Conservation (phyloP, 37 sponge, comb jelly and placozoan species). For the Theonella swinhoei region DNA sequence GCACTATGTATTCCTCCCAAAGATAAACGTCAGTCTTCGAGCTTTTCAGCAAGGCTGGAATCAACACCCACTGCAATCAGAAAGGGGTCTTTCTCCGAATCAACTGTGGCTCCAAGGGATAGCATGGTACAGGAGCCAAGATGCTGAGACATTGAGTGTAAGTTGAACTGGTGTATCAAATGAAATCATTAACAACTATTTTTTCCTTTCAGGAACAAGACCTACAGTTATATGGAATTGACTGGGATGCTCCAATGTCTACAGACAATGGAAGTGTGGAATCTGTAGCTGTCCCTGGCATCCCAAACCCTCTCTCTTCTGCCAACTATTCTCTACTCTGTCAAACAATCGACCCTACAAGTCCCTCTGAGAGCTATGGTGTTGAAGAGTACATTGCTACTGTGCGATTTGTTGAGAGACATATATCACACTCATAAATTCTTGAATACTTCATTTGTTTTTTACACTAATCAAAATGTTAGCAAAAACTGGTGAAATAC, state of each 20-base stretch:
- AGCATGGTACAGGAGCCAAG: neutral
- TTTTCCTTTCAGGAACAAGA: neutral
- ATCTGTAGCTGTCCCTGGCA: neutral
- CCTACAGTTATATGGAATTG: neutral
- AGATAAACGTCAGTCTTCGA: neutral
- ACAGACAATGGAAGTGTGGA: neutral
- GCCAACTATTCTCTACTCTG: neutral
- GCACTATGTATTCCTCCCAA: conserved; percentile 50
- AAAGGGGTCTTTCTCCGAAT: neutral
- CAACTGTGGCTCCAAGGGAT: neutral
- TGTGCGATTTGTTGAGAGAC: neutral
- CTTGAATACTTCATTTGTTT: neutral
- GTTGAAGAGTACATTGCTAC: neutral
- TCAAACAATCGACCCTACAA: neutral
- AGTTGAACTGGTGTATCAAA: no score
- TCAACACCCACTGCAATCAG: neutral
- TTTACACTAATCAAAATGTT: no score
- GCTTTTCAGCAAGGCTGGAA: neutral
- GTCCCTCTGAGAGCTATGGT: no score
- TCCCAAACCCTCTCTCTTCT: neutral
- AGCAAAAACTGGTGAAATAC: no score
- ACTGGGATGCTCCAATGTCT: neutral
- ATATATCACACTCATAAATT: neutral
- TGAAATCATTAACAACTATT: no score
- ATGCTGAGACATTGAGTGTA: no score